Evolutionary conservation across 1,140 invertebrate genomes (phyloP), one percentile per base, ranked within the genome.

Genomic region (Zaprionus vittiger): DNA sequence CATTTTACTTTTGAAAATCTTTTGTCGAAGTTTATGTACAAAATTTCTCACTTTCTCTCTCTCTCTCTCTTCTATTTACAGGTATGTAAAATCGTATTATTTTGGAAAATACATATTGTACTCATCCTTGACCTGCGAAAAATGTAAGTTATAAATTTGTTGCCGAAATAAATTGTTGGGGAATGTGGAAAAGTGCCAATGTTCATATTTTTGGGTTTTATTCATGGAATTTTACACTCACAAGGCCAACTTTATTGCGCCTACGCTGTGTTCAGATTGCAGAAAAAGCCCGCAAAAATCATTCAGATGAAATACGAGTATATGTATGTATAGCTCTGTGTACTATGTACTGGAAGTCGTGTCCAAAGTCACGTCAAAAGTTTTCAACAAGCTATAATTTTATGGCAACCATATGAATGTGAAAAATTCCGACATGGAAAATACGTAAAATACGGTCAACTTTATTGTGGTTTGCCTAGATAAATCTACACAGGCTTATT

Each of bases 321-420:
- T 22, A 81, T 80, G 63, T 71, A 71, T 78, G 57, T 44, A 31
- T 17, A 38, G 37, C 9, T 55, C 12, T 52, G 26, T 37, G 41
- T 59, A 28, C 7, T 7, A 11, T 20, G 17, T 52, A 49, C 31
- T 54, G 11, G 15, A 4, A 31, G 14, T 49, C 20, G 17, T 20
- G 49, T 60, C 38, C 34, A 62, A 65, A 41, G 55, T 54, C 56
- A 69, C 80, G 73, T 87, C 71, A 87, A 84, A 87, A 89, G 57
- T 89, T 89, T 73, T 79, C 84, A 89, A 84, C 84, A 59, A 75
- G 57, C 73, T 69, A 75, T 87, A 83, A 89, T 87, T 89, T 77
- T 81, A 72, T 75, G 60, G 54, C 72, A 67, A 65, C 56, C 84
- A 80, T 74, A 78, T 67, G 73, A 80, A 72, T 63, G 71, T 66